These are phyloP conservation scores for Paratilapia polleni DNA, from an alignment of 2,113 vertebrate species.

Conservation along the genomic window DNA sequence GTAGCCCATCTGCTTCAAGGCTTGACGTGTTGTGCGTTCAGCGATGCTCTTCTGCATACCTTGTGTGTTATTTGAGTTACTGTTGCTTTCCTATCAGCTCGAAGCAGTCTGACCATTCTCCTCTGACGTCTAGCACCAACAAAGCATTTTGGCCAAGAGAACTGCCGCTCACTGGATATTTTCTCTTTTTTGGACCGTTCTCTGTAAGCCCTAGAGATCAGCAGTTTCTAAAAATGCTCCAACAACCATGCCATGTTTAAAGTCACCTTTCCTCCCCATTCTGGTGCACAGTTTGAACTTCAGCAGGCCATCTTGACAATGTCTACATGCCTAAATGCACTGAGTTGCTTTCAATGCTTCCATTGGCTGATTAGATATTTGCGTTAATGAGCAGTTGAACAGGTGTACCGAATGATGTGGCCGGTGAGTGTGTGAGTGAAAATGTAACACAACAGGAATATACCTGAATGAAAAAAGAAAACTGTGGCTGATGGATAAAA, in stretches of 20 bases:
- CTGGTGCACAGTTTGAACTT: not conserved
- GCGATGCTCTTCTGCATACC: not conserved
- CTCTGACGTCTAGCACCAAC: not conserved
- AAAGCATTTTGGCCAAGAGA: not conserved
- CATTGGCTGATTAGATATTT: constrained; percentile 1
- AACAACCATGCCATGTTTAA: not conserved
- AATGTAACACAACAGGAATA: not conserved
- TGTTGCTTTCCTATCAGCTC: not conserved
- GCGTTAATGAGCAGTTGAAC: not conserved
- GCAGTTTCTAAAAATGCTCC: not conserved
- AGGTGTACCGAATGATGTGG: not conserved
- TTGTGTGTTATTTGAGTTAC: not conserved
- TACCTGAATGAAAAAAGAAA: not conserved
- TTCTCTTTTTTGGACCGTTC: too few relatives aligned
- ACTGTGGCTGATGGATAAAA: not conserved
- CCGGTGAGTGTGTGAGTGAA: not conserved
- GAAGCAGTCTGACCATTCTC: not conserved
- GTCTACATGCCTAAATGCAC: not conserved
- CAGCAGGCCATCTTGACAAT: not conserved
- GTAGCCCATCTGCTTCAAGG: not conserved
- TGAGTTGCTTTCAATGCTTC: too few relatives aligned
- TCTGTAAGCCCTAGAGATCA: not conserved
- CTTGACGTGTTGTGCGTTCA: not conserved
- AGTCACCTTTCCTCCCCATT: not conserved
- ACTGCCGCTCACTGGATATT: not conserved